Percentiles rank a stretch among this genome's conserved stretches.
phyloP scores from a whole-genome alignment of 2,888 invertebrate genomes.

The Phengaris alcon region DNA sequence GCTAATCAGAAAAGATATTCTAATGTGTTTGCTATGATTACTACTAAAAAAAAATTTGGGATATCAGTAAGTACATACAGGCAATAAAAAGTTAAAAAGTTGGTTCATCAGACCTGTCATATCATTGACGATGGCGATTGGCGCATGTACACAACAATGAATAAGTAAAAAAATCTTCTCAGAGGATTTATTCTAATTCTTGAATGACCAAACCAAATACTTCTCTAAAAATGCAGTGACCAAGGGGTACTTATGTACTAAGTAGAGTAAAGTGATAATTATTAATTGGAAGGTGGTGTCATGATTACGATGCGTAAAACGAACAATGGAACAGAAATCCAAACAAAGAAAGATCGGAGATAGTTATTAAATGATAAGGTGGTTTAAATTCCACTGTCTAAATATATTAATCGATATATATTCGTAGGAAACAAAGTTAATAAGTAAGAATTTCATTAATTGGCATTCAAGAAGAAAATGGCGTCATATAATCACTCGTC shows the following conservation, averaged over 20 bases:
- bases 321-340: constrained; percentile 34
- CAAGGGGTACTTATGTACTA: not conserved
- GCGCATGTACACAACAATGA: constrained; percentile 14
- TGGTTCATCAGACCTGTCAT: constrained; percentile 22
- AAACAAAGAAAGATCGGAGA: not conserved
- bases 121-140: constrained; percentile 16
- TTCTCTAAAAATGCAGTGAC: not conserved
- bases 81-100: not conserved
- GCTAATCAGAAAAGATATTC: not conserved
- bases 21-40: not conserved
- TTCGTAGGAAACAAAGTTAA: constrained; percentile 48
- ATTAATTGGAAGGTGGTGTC: constrained; percentile 63
- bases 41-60: not conserved
- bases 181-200: not conserved
- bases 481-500: constrained; percentile 79
- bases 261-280: constrained; percentile 36
- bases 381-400: not conserved
- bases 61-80: not conserved
- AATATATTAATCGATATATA: not conserved
- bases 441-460: constrained; percentile 72
- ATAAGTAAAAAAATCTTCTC: constrained; percentile 12
- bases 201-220: not conserved
- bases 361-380: constrained; percentile 14
- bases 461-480: constrained; percentile 80
- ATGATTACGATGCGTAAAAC: constrained; percentile 68